phyloP scores from a whole-genome alignment of 2,113 vertebrate genomes.

The Struthidea cinerea region DNA sequence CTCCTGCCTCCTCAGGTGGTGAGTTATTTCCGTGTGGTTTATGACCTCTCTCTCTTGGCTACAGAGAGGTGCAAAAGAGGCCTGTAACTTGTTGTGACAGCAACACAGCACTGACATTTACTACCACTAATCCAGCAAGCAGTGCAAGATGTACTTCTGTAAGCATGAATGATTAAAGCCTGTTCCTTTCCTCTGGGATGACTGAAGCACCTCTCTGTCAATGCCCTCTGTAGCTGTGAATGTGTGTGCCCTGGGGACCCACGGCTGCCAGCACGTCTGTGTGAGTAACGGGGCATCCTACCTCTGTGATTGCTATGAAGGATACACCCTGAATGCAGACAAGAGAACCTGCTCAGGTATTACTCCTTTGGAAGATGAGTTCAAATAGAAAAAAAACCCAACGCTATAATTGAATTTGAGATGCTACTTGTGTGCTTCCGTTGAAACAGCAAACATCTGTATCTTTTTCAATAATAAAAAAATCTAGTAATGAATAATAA shows the following conservation, averaged over 20 bases:
- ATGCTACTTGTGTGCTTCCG: neutral
- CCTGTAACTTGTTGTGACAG: neutral
- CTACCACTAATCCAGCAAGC: neutral
- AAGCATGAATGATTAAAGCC: neutral
- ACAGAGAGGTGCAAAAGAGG: neutral
- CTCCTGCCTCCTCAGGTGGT: neutral
- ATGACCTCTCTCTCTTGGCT: neutral
- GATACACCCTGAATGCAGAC: conserved; percentile 83
- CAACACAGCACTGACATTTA: neutral
- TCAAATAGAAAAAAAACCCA: neutral
- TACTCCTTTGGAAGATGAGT: neutral
- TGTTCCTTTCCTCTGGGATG: neutral
- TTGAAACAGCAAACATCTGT: neutral
- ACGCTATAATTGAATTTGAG: neutral
- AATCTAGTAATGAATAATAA: neutral
- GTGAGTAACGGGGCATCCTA: conserved; percentile 68
- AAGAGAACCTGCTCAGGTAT: conserved; percentile 84
- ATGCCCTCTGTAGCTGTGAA: conserved; percentile 71
- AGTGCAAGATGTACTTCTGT: neutral
- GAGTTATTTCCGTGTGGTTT: neutral
- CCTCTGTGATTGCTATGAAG: conserved; percentile 83
- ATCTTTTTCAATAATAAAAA: neutral
- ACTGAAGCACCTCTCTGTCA: neutral
- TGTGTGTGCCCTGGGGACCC: conserved; percentile 75
- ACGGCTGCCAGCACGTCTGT: conserved; percentile 86